Conservation (phyloP, 2,888 invertebrate genomes). For the Calameuta filiformis region DNA sequence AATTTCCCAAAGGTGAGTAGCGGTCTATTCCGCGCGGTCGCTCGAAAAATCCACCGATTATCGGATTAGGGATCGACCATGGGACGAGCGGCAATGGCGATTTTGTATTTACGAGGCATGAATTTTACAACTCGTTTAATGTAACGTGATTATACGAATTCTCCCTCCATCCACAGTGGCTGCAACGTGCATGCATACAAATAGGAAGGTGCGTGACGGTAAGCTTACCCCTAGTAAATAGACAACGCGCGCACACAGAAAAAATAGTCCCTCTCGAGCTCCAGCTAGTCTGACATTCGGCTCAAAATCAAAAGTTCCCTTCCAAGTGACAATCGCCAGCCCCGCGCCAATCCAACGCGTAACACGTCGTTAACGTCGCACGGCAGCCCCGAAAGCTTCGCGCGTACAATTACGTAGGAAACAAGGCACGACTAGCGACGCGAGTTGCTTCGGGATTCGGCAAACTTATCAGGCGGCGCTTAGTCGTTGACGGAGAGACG, state of each 20-base stretch:
- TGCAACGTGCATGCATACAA: background rate
- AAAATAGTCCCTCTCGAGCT: background rate
- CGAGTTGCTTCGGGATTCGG: background rate
- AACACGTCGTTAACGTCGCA: no score
- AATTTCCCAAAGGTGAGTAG: background rate
- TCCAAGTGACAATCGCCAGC: background rate
- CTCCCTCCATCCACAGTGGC: background rate
- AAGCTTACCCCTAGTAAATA: background rate
- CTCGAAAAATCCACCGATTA: slow-evolving; percentile 13
- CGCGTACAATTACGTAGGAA: no score
- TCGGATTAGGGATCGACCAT: slow-evolving; percentile 6
- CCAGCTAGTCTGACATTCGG: background rate
- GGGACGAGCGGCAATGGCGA: slow-evolving; percentile 14
- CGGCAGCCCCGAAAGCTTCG: no score
- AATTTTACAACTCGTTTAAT: slow-evolving; percentile 47
- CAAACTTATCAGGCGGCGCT: background rate
- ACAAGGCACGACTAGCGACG: no score
- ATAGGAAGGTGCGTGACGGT: background rate
- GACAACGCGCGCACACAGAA: no score
- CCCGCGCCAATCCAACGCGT: no score
- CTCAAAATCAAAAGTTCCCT: background rate
- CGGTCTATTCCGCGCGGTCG: background rate
- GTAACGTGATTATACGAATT: slow-evolving; percentile 47
- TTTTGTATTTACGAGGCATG: slow-evolving; percentile 43
- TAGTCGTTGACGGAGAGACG: background rate